These are phyloP conservation scores for Chesias legatella DNA, from an alignment of 2,888 invertebrate species.

Conservation along the genomic window DNA sequence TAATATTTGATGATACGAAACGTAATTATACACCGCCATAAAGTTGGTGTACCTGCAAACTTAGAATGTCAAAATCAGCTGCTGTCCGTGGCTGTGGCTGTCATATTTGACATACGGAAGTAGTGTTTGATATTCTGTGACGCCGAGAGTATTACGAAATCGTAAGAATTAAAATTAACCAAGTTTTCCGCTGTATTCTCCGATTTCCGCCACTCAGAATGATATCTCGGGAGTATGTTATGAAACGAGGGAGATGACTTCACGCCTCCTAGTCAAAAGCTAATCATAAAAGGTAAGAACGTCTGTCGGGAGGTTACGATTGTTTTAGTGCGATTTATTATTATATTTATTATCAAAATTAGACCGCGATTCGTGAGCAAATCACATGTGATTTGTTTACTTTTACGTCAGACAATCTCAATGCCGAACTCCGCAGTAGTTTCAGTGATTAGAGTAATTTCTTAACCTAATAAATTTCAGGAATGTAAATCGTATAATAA, in stretches of 20 bases:
- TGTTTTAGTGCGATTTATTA: conserved; percentile 2
- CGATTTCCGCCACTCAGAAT: conserved; percentile 32
- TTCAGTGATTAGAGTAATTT: background rate
- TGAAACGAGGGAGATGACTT: conserved; percentile 40
- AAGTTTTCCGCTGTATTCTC: conserved; percentile 36
- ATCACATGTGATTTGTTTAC: conserved; percentile 31
- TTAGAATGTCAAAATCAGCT: no score
- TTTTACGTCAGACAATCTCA: conserved; percentile 22
- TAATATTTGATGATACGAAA: no score
- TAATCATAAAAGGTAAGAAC: conserved; percentile 28
- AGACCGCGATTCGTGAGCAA: conserved; percentile 3
- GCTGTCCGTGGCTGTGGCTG: no score
- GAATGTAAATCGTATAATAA: conserved; percentile 3
- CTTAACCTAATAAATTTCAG: background rate
- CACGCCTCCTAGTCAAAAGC: conserved; percentile 15
- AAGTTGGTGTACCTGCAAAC: no score
- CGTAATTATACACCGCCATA: no score
- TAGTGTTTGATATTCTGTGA: background rate
- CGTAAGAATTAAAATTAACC: conserved; percentile 35
- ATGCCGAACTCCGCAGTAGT: conserved; percentile 21
- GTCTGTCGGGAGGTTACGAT: background rate
- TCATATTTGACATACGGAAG: no score
- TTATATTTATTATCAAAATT: conserved; percentile 4
- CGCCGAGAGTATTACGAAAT: conserved; percentile 52
- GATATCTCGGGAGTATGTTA: conserved; percentile 30